Percentiles rank a stretch among this genome's conserved stretches.
phyloP scores from a whole-genome alignment of 1,140 invertebrate species.

The Brachionus asplanchnoidis region DNA sequence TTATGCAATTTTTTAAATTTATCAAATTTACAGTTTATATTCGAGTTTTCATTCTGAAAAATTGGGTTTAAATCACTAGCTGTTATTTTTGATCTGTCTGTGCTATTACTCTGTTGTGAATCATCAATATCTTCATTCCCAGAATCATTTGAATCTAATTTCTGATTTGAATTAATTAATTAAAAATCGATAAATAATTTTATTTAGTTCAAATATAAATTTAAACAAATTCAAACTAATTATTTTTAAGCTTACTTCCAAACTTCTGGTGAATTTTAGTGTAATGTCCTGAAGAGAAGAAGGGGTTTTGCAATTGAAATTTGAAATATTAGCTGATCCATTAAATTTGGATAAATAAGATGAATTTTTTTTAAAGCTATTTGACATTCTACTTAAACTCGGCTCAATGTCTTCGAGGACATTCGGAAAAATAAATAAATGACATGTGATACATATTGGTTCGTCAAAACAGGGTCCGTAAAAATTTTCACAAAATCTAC shows the following conservation, averaged over 20 bases:
- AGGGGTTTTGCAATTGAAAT: not conserved
- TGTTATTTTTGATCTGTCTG: not conserved
- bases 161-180: conserved; percentile 58
- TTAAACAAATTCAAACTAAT: not conserved
- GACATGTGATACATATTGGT: conserved; percentile 84
- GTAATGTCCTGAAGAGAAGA: not conserved
- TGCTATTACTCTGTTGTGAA: not conserved
- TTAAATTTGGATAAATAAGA: not conserved
- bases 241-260: not conserved
- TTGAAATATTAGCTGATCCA: not conserved
- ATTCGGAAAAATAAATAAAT: conserved; percentile 79
- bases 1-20: conserved; percentile 52
- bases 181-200: not conserved
- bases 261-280: not conserved
- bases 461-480: conserved; percentile 84
- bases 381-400: not conserved
- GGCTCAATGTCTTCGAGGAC: conserved; percentile 61
- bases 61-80: conserved; percentile 38
- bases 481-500: conserved; percentile 80
- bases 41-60: conserved; percentile 38
- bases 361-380: conserved; percentile 43
- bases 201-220: not conserved
- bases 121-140: conserved; percentile 81
- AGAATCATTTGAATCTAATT: conserved; percentile 83
- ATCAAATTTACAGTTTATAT: conserved; percentile 21